These are phyloP conservation scores for Hetaerina titia DNA, from an alignment of 2,888 invertebrate genomes.

Conservation along the genomic window DNA sequence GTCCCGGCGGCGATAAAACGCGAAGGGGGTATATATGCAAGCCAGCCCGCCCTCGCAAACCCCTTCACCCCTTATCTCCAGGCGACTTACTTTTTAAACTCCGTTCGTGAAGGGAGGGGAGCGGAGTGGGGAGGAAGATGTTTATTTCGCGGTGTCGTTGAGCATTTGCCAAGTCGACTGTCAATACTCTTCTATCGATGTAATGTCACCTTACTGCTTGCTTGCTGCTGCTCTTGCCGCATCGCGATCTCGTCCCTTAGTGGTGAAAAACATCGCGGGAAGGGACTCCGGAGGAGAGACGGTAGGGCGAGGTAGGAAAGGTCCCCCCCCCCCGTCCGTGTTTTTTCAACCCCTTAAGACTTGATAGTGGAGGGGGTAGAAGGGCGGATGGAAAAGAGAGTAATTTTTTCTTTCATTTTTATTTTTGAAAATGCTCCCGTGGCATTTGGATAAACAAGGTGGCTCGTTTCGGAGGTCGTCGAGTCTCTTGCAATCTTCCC, in stretches of 20 bases:
- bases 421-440: no score
- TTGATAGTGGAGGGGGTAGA: no score
- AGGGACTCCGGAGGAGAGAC: neutral
- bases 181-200: neutral
- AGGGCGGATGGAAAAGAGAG: no score
- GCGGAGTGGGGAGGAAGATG: neutral
- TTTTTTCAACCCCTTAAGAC: neutral
- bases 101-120: neutral
- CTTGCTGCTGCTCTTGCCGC: neutral
- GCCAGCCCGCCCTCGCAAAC: no score
- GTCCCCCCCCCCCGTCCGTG: neutral
- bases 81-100: neutral
- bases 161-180: slow-evolving; percentile 17
- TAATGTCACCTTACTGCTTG: neutral
- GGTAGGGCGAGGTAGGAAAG: no score
- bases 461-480: no score
- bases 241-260: neutral
- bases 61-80: neutral
- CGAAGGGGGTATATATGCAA: no score
- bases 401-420: no score
- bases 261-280: neutral
- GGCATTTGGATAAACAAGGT: no score
- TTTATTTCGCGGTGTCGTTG: neutral
- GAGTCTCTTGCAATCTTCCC: no score
- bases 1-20: neutral